Evolutionary conservation across 2,888 invertebrate genomes (phyloP).

Genomic region (Eucriotettix oculatus): DNA sequence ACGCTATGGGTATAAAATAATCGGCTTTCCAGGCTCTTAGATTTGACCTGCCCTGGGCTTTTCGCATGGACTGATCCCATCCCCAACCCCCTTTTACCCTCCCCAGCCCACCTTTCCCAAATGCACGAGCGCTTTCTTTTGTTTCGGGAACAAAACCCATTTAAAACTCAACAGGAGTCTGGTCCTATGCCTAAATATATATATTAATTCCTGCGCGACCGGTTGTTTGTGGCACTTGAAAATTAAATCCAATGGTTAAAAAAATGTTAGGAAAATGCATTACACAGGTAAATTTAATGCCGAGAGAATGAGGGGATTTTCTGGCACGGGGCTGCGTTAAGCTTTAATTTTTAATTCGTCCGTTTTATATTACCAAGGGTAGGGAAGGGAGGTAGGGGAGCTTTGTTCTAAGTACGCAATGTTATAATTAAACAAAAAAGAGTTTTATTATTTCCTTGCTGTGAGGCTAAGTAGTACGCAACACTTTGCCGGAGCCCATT

Average conservation of each 20-base stretch:
- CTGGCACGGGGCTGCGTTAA: conserved; percentile 1
- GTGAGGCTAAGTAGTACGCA: neutral
- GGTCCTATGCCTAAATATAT: neutral
- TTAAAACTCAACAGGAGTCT: conserved; percentile 6
- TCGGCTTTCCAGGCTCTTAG: neutral
- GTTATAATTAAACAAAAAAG: neutral
- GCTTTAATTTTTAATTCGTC: conserved; percentile 8
- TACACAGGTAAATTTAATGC: conserved; percentile 7
- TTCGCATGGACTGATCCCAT: neutral
- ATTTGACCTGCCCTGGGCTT: neutral
- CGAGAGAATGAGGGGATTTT: conserved; percentile 1
- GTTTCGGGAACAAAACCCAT: conserved; percentile 4
- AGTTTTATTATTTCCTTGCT: neutral
- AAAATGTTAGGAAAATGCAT: conserved; percentile 8
- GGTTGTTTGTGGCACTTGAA: conserved; percentile 11
- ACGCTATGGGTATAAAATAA: neutral
- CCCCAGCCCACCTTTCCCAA: conserved; percentile 1
- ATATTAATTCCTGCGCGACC: conserved; percentile 2
- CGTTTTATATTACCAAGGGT: neutral
- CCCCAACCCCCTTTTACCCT: neutral
- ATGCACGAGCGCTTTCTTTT: conserved; percentile 2
- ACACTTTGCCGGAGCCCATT: too few species aligned
- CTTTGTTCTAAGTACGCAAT: neutral
- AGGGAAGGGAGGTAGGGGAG: neutral
- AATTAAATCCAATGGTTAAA: conserved; percentile 10